A percentile compares a stretch with the other conserved stretches of the same genome.
Conservation (phyloP, 2,113 vertebrate species). For the Leucopsar rothschildi region DNA sequence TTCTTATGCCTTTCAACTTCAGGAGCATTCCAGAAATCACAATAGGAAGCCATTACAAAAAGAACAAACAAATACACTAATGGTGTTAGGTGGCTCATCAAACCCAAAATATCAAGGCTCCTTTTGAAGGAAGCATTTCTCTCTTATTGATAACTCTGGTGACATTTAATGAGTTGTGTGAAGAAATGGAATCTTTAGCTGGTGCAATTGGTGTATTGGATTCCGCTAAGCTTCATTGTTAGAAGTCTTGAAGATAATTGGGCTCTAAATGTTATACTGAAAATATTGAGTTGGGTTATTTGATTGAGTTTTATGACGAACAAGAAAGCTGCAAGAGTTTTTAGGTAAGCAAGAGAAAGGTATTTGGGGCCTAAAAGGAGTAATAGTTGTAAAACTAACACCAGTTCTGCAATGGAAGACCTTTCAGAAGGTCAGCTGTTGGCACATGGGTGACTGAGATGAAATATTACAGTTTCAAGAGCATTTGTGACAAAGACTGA, state of each 20-base stretch:
- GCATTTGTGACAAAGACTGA: background rate
- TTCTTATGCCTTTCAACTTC: background rate
- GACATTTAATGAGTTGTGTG: background rate
- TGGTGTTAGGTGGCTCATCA: background rate
- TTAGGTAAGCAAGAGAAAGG: background rate
- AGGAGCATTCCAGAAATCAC: background rate
- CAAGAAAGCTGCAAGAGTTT: background rate
- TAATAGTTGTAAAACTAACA: background rate
- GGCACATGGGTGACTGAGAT: background rate
- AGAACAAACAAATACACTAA: slow-evolving; percentile 26
- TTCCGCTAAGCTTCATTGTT: background rate
- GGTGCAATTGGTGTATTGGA: background rate
- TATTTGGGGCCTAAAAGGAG: background rate
- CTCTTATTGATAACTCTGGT: background rate
- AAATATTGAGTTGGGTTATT: background rate
- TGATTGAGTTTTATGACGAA: background rate
- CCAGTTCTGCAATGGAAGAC: background rate
- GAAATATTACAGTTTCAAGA: background rate
- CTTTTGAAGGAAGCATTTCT: background rate
- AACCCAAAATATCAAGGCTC: background rate
- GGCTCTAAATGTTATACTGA: background rate
- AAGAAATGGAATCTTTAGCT: background rate
- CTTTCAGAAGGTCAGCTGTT: background rate
- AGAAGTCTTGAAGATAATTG: background rate
- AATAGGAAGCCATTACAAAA: slow-evolving; percentile 6